Evolutionary conservation across 92 coral and sea anemone genomes (phyloP).

Genomic region (Virgularia gustaviana): DNA sequence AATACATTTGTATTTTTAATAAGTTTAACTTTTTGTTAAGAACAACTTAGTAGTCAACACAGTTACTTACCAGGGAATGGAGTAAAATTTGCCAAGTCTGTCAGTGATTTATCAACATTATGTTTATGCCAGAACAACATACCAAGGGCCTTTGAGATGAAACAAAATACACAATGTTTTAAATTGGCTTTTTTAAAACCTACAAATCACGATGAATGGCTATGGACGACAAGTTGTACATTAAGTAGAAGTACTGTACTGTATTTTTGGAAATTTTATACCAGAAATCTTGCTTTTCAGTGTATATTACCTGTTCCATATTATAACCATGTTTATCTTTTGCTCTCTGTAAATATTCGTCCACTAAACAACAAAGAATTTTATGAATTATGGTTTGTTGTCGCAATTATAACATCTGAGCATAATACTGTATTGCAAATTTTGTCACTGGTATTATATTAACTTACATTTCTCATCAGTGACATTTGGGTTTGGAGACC

Average conservation of each 20-base stretch:
- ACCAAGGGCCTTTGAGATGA: constrained; percentile 76
- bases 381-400: background rate
- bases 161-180: too few relatives aligned
- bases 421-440: background rate
- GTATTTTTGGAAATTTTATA: too few relatives aligned
- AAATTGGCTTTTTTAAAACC: background rate
- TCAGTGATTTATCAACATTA: constrained; percentile 81
- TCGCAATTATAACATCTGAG: background rate
- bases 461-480: constrained; percentile 79
- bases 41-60: background rate
- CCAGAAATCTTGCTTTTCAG: background rate
- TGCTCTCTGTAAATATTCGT: constrained; percentile 84
- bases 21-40: too few relatives aligned
- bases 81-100: constrained; percentile 87
- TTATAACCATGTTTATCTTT: constrained; percentile 98
- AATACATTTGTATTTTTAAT: too few relatives aligned
- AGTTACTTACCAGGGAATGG: constrained; percentile 90
- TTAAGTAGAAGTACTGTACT: too few relatives aligned
- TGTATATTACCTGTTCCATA: constrained; percentile 78
- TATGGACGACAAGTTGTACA: too few relatives aligned
- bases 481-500: constrained; percentile 84
- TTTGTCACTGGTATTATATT: background rate
- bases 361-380: constrained; percentile 57
- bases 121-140: constrained; percentile 99
- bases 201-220: too few relatives aligned